Conservation (phyloP, 2,113 vertebrate genomes). For the Rhegmatorhina hoffmannsi region DNA sequence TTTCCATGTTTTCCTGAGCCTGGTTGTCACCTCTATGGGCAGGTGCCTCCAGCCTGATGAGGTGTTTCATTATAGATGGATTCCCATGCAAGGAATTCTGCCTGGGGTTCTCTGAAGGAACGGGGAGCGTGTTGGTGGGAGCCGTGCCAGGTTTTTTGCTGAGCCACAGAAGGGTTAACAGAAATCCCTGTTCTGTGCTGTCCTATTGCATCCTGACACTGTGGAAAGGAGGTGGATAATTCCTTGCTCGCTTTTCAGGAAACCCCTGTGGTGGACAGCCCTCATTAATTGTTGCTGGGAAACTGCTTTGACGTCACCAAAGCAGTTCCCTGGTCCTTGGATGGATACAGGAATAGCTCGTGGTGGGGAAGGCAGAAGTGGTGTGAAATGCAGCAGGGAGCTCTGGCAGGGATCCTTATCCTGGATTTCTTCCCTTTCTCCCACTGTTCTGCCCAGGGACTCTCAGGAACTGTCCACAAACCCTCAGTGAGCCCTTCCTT, state of each 20-base stretch:
- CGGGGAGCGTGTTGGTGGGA: neutral
- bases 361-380: neutral
- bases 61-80: accelerated
- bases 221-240: slow-evolving; percentile 65
- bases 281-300: slow-evolving; percentile 79
- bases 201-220: slow-evolving; percentile 50
- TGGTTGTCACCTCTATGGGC: neutral
- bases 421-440: neutral
- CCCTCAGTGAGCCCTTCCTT: neutral
- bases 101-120: neutral
- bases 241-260: slow-evolving; percentile 80
- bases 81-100: neutral
- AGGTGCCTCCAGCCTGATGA: neutral
- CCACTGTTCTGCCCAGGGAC: neutral
- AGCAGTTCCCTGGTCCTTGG: slow-evolving; percentile 72
- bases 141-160: neutral
- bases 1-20: neutral
- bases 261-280: slow-evolving; percentile 81
- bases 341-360: slow-evolving; percentile 34
- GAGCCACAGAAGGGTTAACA: slow-evolving; percentile 39
- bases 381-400: slow-evolving; percentile 46
- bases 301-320: slow-evolving; percentile 77
- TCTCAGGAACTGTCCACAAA: neutral
- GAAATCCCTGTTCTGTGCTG: neutral
- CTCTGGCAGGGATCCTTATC: neutral